These are phyloP conservation scores for Heliornis fulica DNA, from an alignment of 2,113 vertebrate species.

Conservation along the genomic window DNA sequence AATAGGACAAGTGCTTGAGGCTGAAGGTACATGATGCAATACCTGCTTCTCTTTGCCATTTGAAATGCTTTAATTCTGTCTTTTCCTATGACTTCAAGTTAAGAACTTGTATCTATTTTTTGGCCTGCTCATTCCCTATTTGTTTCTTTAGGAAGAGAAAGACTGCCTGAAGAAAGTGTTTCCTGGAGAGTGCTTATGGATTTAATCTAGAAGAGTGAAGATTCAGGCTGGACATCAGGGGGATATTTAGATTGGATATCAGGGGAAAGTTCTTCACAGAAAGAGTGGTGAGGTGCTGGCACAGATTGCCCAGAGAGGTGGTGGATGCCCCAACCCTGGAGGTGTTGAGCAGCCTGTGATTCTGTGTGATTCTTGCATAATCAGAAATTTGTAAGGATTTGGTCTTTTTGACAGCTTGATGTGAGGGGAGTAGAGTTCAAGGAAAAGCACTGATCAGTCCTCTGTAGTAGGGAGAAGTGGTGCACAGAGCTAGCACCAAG, in stretches of 20 bases:
- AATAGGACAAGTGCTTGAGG: background rate
- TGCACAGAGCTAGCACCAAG: background rate
- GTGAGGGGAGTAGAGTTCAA: background rate
- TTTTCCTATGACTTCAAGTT: background rate
- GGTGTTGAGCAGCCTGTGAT: no score
- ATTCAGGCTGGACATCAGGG: no score
- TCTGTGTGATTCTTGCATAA: background rate
- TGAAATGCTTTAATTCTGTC: background rate
- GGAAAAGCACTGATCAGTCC: background rate
- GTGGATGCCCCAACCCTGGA: no score
- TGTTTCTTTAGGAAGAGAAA: background rate
- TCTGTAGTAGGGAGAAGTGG: background rate
- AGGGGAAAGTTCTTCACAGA: no score
- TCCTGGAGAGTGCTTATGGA: no score
- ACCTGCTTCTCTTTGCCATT: background rate
- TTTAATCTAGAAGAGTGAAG: no score
- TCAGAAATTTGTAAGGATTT: background rate
- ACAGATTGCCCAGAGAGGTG: no score
- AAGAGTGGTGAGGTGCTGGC: no score
- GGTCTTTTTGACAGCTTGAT: background rate
- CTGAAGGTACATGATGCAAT: background rate
- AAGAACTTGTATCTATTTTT: background rate
- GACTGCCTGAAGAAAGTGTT: background rate
- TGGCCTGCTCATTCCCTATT: rapidly evolving
- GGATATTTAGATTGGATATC: no score